Conservation (phyloP, 2,797 vertebrate genomes). For the Oreonectes daqikongensis region DNA sequence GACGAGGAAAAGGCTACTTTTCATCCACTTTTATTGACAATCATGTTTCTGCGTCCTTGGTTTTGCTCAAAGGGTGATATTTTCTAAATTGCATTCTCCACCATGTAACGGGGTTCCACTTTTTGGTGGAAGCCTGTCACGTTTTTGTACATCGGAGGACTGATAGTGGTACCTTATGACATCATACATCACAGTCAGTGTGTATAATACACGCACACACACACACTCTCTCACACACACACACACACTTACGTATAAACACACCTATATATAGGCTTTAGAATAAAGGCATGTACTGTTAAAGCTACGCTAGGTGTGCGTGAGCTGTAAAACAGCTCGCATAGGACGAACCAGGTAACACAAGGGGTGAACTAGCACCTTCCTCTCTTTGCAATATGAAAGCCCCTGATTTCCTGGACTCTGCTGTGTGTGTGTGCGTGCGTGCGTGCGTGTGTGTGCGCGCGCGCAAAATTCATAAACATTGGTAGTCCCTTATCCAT, state of each 20-base stretch:
- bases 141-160: constrained; percentile 42
- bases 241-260: constrained; percentile 22
- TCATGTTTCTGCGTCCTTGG: constrained; percentile 67
- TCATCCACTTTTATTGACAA: constrained; percentile 74
- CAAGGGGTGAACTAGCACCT: constrained; percentile 41
- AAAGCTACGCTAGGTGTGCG: constrained; percentile 51
- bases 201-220: background rate
- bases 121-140: constrained; percentile 49
- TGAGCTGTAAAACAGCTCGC: constrained; percentile 21
- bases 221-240: constrained; percentile 14
- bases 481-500: constrained; percentile 44
- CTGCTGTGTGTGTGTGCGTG: constrained; percentile 32
- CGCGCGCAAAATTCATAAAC: constrained; percentile 31
- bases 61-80: constrained; percentile 35
- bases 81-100: constrained; percentile 41
- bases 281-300: constrained; percentile 51
- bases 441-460: constrained; percentile 22
- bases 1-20: constrained; percentile 62
- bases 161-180: constrained; percentile 53
- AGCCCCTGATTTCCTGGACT: constrained; percentile 28
- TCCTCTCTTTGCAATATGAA: constrained; percentile 46
- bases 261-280: constrained; percentile 31
- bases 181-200: constrained; percentile 35
- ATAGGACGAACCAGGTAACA: constrained; percentile 32
- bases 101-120: constrained; percentile 43